phyloP scores from a whole-genome alignment of 2,113 vertebrate species.

The Gymnogyps californianus region DNA sequence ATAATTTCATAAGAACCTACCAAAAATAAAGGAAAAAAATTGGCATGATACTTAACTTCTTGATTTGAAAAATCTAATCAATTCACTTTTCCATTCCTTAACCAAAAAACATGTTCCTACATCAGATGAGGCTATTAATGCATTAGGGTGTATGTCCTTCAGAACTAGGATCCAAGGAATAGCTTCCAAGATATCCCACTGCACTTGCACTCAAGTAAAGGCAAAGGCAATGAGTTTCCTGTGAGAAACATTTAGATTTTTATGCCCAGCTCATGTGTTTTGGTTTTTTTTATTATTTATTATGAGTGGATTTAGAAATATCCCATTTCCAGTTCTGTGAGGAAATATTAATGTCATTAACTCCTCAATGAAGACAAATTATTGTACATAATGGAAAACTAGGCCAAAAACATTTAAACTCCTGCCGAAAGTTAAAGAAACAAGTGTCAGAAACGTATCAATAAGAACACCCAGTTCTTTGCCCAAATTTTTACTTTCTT shows the following conservation, averaged over 20 bases:
- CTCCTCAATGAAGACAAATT: not conserved
- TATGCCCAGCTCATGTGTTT: not conserved
- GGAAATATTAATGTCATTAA: not conserved
- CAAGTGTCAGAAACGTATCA: not conserved
- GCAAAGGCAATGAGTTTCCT: not conserved
- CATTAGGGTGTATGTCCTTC: not conserved
- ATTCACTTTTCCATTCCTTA: not conserved
- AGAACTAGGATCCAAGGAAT: not conserved
- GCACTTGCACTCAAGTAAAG: not conserved
- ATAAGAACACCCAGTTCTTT: not conserved
- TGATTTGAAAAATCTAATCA: not conserved
- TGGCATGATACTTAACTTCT: not conserved
- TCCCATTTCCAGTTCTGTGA: not conserved
- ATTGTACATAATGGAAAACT: not conserved
- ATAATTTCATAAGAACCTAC: not conserved
- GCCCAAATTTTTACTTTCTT: not conserved
- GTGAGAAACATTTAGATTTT: not conserved
- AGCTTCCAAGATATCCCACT: not conserved
- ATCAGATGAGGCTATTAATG: not conserved
- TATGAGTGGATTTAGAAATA: not conserved
- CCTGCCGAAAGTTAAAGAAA: not conserved
- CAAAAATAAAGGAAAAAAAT: not conserved
- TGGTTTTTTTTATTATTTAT: not conserved
- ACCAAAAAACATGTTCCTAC: not conserved
- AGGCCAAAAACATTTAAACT: not conserved